Base-by-base conservation (phyloP, 2,113 vertebrate species). In the Scomber colias region DNA sequence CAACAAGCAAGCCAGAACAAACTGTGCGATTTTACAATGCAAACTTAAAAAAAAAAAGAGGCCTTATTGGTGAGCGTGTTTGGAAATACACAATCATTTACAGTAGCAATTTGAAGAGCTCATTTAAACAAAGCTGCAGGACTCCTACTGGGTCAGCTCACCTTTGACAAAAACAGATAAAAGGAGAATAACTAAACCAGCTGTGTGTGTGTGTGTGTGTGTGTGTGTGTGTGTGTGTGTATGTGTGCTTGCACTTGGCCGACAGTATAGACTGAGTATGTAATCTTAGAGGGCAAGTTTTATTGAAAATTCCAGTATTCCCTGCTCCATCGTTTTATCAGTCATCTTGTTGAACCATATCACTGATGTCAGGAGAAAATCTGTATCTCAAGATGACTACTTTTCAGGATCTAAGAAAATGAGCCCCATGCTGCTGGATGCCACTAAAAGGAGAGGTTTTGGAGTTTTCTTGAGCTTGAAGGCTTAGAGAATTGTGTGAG, bases 261-360 rank as follows among this genome's bases (percentile, higher is more conserved):
- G 63, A 45, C 65, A 30, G 31, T 59, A 35, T 10, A 8, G 19
- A 31, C 57, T 15, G 11, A 49, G 27, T 49, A 24, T 63, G 68
- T 45, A 65, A 73, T 72, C 54, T 14, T 13, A 73, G 31, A 59
- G 21, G 31, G 11, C 40, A 35, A 11, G 57, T 66, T 80, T 54
- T 68, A 71, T 72, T 66, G 51, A 11, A 78, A 49, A 64, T 72
- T 66, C 69, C 69, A 60, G 69, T 79, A 59, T 79, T 61, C 60
- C 53, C 69, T 45, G 16, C n/a, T 27, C 56, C 54, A 54, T 53
- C n/a, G 0, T 68, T 66, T 46, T 3, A 0, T 31, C 27, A 9
- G 51, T 30, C 27, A 44, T 59, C 30, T 30, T 44, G 30, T 54
- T 56, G 27, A 50, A 16, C 57, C 31, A 11, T n/a, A n/a, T 69